These are phyloP conservation scores for Acrocera orbiculus DNA, from an alignment of 2,888 invertebrate genomes.

Conservation along the genomic window DNA sequence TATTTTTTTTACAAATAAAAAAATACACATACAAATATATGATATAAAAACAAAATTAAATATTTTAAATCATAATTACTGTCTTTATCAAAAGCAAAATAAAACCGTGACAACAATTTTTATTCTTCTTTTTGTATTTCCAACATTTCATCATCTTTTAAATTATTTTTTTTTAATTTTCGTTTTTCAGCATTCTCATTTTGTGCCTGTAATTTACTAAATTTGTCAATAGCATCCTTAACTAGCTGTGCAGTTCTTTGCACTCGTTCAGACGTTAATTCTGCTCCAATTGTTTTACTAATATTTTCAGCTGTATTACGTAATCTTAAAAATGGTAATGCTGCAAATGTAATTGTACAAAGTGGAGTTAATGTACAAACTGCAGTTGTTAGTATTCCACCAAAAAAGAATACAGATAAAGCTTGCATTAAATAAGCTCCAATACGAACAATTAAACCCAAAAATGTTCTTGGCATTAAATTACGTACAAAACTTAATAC, in stretches of 20 bases:
- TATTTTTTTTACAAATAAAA: too few species aligned
- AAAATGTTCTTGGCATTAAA: slow-evolving; percentile 20
- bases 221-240: slow-evolving; percentile 38
- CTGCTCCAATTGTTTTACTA: slow-evolving; percentile 24
- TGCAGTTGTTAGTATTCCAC: slow-evolving; percentile 35
- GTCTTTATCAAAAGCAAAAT: too few species aligned
- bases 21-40: too few species aligned
- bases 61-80: too few species aligned
- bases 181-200: neutral
- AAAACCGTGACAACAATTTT: too few species aligned
- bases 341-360: slow-evolving; percentile 33
- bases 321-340: slow-evolving; percentile 20
- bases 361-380: slow-evolving; percentile 40
- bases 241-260: slow-evolving; percentile 36
- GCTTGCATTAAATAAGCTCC: slow-evolving; percentile 31
- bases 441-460: slow-evolving; percentile 29
- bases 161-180: too few species aligned
- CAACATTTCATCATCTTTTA: too few species aligned
- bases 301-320: slow-evolving; percentile 20
- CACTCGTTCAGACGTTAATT: slow-evolving; percentile 37
- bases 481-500: slow-evolving; percentile 16
- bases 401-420: slow-evolving; percentile 32
- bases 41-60: too few species aligned
- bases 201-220: slow-evolving; percentile 25
- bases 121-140: too few species aligned